Conservation (phyloP, 2,113 vertebrate genomes). For the Phrynosoma blainvillii region DNA sequence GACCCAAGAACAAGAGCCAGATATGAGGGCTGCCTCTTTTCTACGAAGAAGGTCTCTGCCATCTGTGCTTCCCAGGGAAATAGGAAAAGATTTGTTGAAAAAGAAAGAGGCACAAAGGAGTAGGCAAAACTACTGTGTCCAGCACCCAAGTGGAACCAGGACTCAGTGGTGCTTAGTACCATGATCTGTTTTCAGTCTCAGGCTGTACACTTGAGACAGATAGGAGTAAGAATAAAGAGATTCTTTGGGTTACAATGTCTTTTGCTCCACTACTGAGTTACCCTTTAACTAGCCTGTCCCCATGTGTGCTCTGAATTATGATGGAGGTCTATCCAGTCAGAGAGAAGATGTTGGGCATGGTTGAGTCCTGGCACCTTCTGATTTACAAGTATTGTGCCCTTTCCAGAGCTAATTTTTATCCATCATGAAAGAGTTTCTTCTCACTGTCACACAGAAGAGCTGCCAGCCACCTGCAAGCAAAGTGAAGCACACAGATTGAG, state of each 20-base stretch:
- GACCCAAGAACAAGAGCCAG: neutral
- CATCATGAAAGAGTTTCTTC: slow-evolving; percentile 13
- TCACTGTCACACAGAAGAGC: rapidly evolving
- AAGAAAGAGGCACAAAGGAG: slow-evolving; percentile 4
- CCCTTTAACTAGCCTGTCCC: neutral
- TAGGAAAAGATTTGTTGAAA: slow-evolving; percentile 15
- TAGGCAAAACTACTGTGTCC: neutral
- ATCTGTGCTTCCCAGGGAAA: neutral
- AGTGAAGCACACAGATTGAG: slow-evolving; percentile 29
- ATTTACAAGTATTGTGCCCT: neutral
- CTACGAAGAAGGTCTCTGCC: neutral
- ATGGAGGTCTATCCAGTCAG: neutral
- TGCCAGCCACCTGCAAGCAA: slow-evolving; percentile 41
- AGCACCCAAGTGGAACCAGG: neutral
- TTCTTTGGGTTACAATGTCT: neutral
- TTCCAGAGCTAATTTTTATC: slow-evolving; percentile 7
- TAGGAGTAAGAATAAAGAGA: neutral
- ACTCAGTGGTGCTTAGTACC: neutral
- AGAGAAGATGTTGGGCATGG: neutral
- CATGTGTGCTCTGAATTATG: neutral
- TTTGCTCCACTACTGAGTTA: neutral
- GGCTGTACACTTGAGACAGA: neutral
- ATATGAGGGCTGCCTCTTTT: neutral
- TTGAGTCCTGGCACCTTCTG: neutral
- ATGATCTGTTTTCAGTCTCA: neutral